Percentiles rank a stretch among this genome's conserved stretches.
Conservation (phyloP, 2,797 vertebrate species). For the Synaphobranchus kaupii region DNA sequence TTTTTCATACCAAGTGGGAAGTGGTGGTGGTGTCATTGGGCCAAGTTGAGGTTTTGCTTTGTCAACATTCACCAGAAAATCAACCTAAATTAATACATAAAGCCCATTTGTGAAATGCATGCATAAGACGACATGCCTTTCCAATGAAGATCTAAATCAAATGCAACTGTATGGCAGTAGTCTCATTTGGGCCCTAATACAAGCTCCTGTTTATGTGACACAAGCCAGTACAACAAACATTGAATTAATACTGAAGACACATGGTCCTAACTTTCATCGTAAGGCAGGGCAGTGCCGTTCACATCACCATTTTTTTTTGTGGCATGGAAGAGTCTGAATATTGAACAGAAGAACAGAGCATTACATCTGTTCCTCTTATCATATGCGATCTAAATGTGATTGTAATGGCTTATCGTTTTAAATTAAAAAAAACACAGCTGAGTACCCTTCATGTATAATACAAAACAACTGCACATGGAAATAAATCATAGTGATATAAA, state of each 20-base stretch:
- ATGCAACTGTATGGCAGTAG: conserved; percentile 41
- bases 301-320: conserved; percentile 38
- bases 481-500: conserved; percentile 16
- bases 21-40: conserved; percentile 21
- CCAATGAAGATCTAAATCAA: conserved; percentile 52
- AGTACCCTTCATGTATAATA: neutral
- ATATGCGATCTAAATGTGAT: neutral
- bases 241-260: neutral
- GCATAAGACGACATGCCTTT: conserved; percentile 58
- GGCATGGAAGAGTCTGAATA: conserved; percentile 30
- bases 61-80: conserved; percentile 49
- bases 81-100: conserved; percentile 51
- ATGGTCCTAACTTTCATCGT: neutral
- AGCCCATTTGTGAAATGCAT: conserved; percentile 51
- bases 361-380: neutral
- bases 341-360: neutral
- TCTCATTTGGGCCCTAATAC: conserved; percentile 47
- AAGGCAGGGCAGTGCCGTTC: conserved; percentile 1
- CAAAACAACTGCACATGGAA: neutral
- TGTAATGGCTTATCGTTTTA: neutral
- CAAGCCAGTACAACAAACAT: conserved; percentile 11
- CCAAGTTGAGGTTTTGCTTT: conserved; percentile 44
- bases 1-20: conserved; percentile 52
- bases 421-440: neutral
- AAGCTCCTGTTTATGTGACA: conserved; percentile 29